phyloP scores from a whole-genome alignment of 1,140 invertebrate species.

The Zeugodacus cucurbitae region DNA sequence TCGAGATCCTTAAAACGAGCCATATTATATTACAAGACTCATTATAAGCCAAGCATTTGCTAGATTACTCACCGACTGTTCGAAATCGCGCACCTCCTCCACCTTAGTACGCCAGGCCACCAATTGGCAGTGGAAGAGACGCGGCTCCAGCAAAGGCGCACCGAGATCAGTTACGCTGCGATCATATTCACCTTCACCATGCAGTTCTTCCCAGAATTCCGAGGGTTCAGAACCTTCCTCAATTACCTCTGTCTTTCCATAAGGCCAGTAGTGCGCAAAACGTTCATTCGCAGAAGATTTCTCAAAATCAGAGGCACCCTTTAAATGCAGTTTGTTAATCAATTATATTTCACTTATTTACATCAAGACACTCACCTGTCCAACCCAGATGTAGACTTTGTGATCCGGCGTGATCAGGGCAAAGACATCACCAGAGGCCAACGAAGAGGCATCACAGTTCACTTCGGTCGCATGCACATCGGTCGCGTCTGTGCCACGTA shows the following conservation, averaged over 20 bases:
- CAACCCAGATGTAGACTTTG: slow-evolving; percentile 75
- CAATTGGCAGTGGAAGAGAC: slow-evolving; percentile 76
- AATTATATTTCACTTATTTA: not conserved
- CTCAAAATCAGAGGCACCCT: slow-evolving; percentile 75
- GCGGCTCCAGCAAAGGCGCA: slow-evolving; percentile 67
- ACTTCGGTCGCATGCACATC: slow-evolving; percentile 77
- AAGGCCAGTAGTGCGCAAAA: slow-evolving; percentile 68
- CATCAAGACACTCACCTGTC: slow-evolving; percentile 69
- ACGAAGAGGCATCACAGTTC: slow-evolving; percentile 69
- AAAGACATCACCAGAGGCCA: slow-evolving; percentile 80
- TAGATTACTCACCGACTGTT: slow-evolving; percentile 65
- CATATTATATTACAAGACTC: not conserved
- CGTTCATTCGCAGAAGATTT: slow-evolving; percentile 70
- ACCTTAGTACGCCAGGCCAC: slow-evolving; percentile 72
- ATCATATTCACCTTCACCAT: slow-evolving; percentile 73
- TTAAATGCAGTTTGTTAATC: slow-evolving; percentile 46
- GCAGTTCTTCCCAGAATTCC: slow-evolving; percentile 80
- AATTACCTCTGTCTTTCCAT: slow-evolving; percentile 68
- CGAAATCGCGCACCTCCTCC: slow-evolving; percentile 77
- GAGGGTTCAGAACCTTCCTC: slow-evolving; percentile 78
- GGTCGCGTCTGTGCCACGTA: slow-evolving; percentile 71
- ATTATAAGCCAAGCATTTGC: no score
- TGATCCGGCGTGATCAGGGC: slow-evolving; percentile 75
- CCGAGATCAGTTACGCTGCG: slow-evolving; percentile 64
- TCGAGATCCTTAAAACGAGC: slow-evolving; percentile 72